Conservation (phyloP, 2,113 vertebrate genomes). For the Cygnus atratus region DNA sequence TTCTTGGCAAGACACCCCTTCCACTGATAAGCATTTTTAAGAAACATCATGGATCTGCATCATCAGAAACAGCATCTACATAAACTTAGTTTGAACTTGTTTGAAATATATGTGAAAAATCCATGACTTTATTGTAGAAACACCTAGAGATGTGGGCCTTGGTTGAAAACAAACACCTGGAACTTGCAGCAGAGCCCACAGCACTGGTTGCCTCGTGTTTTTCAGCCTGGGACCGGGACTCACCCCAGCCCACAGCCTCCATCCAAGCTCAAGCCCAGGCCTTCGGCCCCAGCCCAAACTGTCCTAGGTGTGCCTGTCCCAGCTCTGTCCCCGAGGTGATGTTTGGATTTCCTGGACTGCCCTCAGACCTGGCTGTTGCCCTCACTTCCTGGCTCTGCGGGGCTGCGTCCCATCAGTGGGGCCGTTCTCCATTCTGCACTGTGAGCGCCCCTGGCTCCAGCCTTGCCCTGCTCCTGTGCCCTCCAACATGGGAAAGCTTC, state of each 20-base stretch:
- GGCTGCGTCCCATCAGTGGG: not conserved
- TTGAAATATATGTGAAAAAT: not conserved
- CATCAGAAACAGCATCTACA: not conserved
- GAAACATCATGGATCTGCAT: not conserved
- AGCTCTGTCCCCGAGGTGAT: fast-evolving
- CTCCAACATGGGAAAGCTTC: not conserved
- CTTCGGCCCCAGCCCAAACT: not conserved
- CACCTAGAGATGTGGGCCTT: fast-evolving
- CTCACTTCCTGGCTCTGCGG: not conserved
- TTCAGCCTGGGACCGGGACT: not conserved
- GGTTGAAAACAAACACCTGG: not conserved
- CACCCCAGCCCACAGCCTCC: not conserved
- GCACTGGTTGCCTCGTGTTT: not conserved
- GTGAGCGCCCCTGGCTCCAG: not conserved
- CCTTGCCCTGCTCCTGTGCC: not conserved
- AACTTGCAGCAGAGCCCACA: not conserved
- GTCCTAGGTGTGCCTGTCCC: not conserved
- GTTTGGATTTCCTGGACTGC: not conserved
- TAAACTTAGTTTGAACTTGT: not conserved
- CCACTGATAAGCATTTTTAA: not conserved
- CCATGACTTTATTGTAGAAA: not conserved
- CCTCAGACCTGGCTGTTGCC: not conserved
- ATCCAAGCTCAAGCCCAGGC: not conserved
- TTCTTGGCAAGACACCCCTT: not conserved
- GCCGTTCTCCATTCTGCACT: not conserved